A percentile compares a stretch with the other conserved stretches of the same genome.
Evolutionary conservation across 2,797 vertebrate species (phyloP).

Genomic region (Mycteria americana): DNA sequence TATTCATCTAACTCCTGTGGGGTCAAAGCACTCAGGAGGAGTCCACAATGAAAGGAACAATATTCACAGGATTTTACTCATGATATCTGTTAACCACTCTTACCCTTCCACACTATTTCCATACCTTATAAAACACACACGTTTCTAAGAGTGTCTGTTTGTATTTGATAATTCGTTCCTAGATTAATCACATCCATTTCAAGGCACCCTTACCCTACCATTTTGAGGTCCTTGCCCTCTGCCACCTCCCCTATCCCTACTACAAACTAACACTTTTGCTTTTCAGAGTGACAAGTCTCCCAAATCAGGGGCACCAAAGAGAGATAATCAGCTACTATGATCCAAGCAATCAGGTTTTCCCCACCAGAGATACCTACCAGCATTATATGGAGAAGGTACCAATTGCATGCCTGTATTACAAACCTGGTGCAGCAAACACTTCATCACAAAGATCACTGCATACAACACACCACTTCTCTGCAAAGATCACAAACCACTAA

Average conservation of each 20-base stretch:
- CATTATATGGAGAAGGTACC: fast-evolving
- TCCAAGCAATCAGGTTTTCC: neutral
- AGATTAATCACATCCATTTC: neutral
- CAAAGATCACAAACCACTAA: neutral
- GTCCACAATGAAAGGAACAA: neutral
- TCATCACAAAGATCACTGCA: fast-evolving
- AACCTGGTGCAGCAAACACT: neutral
- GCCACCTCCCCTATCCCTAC: neutral
- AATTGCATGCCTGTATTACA: fast-evolving
- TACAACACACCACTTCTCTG: fast-evolving
- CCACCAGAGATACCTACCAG: neutral
- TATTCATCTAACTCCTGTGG: neutral
- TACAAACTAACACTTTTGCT: neutral
- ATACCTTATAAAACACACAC: neutral
- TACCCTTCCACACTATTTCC: fast-evolving
- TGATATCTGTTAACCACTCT: neutral
- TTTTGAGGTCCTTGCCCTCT: neutral
- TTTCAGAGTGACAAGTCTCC: neutral
- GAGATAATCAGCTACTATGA: neutral
- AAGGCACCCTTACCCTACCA: neutral
- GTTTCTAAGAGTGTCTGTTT: neutral
- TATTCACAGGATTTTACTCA: neutral
- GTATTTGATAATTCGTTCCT: neutral
- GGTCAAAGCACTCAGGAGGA: neutral
- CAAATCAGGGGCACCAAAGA: neutral